phyloP scores from a whole-genome alignment of 1,140 invertebrate genomes.

The Gonatopus flavifemur region DNA sequence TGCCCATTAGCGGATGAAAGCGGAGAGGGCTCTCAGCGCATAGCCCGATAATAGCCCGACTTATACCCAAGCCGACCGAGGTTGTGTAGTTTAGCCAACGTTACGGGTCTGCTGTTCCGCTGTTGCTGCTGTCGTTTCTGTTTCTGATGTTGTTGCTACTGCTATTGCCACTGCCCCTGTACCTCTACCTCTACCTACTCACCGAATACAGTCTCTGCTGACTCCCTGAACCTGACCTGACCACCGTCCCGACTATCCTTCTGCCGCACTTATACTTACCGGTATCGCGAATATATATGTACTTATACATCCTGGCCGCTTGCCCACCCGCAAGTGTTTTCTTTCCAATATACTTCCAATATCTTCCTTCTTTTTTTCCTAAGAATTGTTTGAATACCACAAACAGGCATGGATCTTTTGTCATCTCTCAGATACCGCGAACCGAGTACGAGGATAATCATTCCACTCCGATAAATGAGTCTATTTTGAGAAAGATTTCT shows the following conservation, averaged over 20 bases:
- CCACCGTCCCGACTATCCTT: conserved; percentile 18
- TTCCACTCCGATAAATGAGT: too few relatives aligned
- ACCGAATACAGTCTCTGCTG: too few relatives aligned
- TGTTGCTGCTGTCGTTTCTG: conserved; percentile 27
- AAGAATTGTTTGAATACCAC: too few relatives aligned
- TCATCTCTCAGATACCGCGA: too few relatives aligned
- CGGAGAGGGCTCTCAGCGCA: conserved; percentile 56
- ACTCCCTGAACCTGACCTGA: conserved; percentile 15
- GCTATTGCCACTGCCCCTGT: conserved; percentile 10
- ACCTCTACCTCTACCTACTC: conserved; percentile 15
- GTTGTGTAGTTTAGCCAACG: conserved; percentile 53
- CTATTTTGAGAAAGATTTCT: too few relatives aligned
- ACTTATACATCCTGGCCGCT: conserved; percentile 48
- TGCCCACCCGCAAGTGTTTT: conserved; percentile 26
- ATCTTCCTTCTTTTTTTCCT: conserved; percentile 1
- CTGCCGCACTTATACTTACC: conserved; percentile 8
- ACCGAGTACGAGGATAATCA: too few relatives aligned
- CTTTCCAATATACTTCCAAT: conserved; percentile 1
- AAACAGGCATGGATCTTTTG: too few relatives aligned
- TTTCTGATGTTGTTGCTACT: conserved; percentile 9
- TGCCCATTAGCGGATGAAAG: conserved; percentile 60
- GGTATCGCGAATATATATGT: too few relatives aligned
- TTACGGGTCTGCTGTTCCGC: conserved; percentile 37
- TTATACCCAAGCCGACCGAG: conserved; percentile 52
- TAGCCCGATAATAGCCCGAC: conserved; percentile 58